Conservation (phyloP, 30 jellyfish, hydroid and myxozoan genomes). For the Chrysaora quinquecirrha region DNA sequence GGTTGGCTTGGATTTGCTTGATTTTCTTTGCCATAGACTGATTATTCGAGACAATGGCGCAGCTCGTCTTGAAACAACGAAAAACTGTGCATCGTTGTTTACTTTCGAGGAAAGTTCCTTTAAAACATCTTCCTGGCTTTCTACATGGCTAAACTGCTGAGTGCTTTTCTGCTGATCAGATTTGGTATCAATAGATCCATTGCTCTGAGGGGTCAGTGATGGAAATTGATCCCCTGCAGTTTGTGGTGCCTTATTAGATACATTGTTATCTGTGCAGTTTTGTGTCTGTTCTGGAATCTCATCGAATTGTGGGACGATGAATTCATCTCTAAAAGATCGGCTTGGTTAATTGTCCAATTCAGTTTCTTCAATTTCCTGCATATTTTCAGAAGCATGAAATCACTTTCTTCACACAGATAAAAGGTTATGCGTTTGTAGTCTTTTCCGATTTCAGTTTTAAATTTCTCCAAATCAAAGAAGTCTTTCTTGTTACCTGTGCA, state of each 20-base stretch:
- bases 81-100: conserved; percentile 1
- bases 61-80: conserved; percentile 9
- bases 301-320: not conserved
- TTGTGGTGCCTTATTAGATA: not conserved
- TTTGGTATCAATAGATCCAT: not conserved
- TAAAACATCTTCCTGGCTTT: conserved; percentile 5
- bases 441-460: conserved; percentile 15
- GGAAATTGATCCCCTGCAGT: not conserved
- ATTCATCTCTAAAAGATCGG: not conserved
- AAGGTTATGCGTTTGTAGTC: conserved; percentile 23
- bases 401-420: conserved; percentile 24
- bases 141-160: not conserved
- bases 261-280: not conserved
- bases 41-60: conserved; percentile 2
- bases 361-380: not conserved
- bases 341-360: not conserved
- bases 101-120: conserved; percentile 17
- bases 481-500: conserved; percentile 25
- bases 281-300: not conserved
- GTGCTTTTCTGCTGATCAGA: not conserved
- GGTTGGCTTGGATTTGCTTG: conserved; percentile 11
- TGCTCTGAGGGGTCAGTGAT: too few species aligned
- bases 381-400: not conserved
- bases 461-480: conserved; percentile 23
- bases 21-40: conserved; percentile 5